A percentile compares a stretch with the other conserved stretches of the same genome.
These are phyloP conservation scores for Enteromius anoplus DNA, from an alignment of 2,797 vertebrate genomes.

Conservation along the genomic window DNA sequence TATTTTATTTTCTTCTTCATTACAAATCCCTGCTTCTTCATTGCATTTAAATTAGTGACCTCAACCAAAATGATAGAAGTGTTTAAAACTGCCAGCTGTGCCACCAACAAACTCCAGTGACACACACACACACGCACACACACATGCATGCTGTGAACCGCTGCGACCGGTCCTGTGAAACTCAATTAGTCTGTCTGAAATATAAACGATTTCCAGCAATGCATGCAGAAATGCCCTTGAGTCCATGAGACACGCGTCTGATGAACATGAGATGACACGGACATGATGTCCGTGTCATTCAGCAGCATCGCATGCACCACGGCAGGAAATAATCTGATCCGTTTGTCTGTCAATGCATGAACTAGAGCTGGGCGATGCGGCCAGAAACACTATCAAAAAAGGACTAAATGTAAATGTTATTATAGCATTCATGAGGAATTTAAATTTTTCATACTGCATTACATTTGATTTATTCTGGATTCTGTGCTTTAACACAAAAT, in stretches of 20 bases:
- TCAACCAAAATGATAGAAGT: neutral
- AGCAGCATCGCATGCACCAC: neutral
- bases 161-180: neutral
- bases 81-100: neutral
- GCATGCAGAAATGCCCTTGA: neutral
- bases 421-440: neutral
- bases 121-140: neutral
- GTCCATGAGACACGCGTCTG: neutral
- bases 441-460: no score
- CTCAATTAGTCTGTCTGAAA: neutral
- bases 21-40: neutral
- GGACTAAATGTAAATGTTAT: neutral
- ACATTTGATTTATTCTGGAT: neutral
- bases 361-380: neutral
- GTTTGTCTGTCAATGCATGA: neutral
- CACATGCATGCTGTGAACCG: neutral
- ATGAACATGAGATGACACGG: conserved; percentile 21
- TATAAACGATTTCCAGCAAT: neutral
- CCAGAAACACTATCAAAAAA: neutral
- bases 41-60: neutral
- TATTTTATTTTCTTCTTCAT: neutral
- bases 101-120: conserved; percentile 2
- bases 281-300: neutral
- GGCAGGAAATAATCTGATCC: neutral
- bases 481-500: neutral